Evolutionary conservation across 1,140 invertebrate genomes (phyloP), one percentile per base, ranked within the genome.

Genomic region (Lepidurus arcticus): DNA sequence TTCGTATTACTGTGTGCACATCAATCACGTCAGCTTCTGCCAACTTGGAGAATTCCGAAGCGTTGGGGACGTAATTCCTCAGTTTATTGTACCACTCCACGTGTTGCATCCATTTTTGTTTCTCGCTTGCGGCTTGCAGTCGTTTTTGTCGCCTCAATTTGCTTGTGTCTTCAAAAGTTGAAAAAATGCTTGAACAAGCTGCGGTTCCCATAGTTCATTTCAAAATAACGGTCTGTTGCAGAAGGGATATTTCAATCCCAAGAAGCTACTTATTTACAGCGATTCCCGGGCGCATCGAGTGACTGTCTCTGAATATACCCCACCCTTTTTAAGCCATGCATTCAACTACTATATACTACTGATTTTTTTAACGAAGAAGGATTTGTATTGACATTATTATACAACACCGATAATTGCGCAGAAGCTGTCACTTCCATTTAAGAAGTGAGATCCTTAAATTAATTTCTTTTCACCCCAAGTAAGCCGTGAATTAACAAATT

Each of bases 71-170:
- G 45, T 47, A 47, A 47, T 47, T 47, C 45, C 45, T 47, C 45
- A 47, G 45, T 47, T 47, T 47, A 47, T 47, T 47, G 16, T 47
- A 47, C 45, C 10, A 47, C 0, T 47, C 45, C 45, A 47, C 45
- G 16, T 47, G 45, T 47, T 47, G 45, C 45, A 47, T 47, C 45
- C 45, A 47, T 47, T 47, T 47, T 47, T 47, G 45, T 47, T 47
- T 47, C 45, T 47, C 45, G 45, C 45, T 47, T 47, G 45, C 45
- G 10, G 45, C 45, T 47, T 47, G 45, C 45, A 47, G 10, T 5
- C 45, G 7, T 47, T 47, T 47, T 47, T 47, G 45, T 10, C 45
- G 45, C 45, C 45, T 47, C 16, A 47, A 47, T 16, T 47, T 47
- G 45, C 5, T 47, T 9, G 45, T 47, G 5, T 47, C 45, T 47